Conservation (phyloP, 2,113 vertebrate species). For the Apus apus region DNA sequence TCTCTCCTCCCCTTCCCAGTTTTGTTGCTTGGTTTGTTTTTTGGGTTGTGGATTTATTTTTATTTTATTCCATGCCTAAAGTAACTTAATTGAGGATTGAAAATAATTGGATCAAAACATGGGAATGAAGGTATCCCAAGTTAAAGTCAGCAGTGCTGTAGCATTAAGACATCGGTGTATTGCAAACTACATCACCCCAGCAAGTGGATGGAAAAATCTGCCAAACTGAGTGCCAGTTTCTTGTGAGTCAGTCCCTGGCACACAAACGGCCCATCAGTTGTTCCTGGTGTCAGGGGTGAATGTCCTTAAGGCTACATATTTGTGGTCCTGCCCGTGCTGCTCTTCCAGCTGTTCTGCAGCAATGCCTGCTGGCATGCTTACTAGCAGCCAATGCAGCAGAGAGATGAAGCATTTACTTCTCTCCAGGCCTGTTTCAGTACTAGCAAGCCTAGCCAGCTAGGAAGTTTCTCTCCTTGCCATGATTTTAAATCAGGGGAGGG, state of each 20-base stretch:
- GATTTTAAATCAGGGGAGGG: neutral
- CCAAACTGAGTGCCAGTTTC: neutral
- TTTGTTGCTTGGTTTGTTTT: neutral
- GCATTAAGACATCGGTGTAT: neutral
- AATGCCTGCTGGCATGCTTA: neutral
- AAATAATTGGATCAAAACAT: neutral
- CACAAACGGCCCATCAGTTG: fast-evolving
- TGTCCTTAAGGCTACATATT: neutral
- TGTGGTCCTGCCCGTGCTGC: neutral
- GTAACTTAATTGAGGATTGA: neutral
- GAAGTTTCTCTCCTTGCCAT: neutral
- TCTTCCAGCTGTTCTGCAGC: neutral
- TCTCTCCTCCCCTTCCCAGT: neutral
- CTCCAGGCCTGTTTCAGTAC: neutral
- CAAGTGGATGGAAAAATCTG: neutral
- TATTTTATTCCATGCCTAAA: neutral
- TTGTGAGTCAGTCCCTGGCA: neutral
- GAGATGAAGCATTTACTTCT: neutral
- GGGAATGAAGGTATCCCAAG: neutral
- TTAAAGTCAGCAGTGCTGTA: neutral
- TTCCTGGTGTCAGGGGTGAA: neutral
- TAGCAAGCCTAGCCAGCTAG: neutral
- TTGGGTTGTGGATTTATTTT: neutral
- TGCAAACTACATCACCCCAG: neutral
- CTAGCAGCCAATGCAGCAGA: neutral